Percentiles rank a stretch among this genome's conserved stretches.
These are phyloP conservation scores for Battus philenor DNA, from an alignment of 1,140 invertebrate genomes.

Conservation along the genomic window DNA sequence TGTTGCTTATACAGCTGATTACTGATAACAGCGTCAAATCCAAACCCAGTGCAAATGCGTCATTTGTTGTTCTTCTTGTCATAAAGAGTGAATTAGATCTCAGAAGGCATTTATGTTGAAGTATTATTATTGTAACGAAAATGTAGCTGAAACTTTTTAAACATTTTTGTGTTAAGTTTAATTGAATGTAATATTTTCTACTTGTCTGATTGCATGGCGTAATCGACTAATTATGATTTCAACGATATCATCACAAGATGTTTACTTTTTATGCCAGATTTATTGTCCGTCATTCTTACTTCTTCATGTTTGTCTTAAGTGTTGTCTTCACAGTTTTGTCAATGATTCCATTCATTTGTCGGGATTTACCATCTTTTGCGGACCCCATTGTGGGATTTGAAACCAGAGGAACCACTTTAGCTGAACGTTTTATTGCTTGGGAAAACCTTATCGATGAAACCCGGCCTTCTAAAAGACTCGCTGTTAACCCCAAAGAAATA, in stretches of 20 bases:
- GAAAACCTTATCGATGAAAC: slow-evolving; percentile 88
- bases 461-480: slow-evolving; percentile 80
- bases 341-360: slow-evolving; percentile 82
- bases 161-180: slow-evolving; percentile 3
- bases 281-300: slow-evolving; percentile 85
- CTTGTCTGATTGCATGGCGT: slow-evolving; percentile 37
- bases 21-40: too few relatives aligned
- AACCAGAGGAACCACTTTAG: slow-evolving; percentile 88
- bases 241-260: slow-evolving; percentile 51
- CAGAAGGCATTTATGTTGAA: too few relatives aligned
- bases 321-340: slow-evolving; percentile 82
- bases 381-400: slow-evolving; percentile 92
- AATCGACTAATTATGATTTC: slow-evolving; percentile 48
- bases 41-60: too few relatives aligned
- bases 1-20: too few relatives aligned
- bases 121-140: too few relatives aligned
- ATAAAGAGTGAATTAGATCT: too few relatives aligned
- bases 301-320: slow-evolving; percentile 81
- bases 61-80: too few relatives aligned
- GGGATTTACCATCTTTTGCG: slow-evolving; percentile 84
- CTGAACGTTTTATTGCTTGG: slow-evolving; percentile 87
- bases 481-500: slow-evolving; percentile 84
- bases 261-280: slow-evolving; percentile 79
- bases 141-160: slow-evolving; percentile 3
- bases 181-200: slow-evolving; percentile 16